Conservation (phyloP, 2,113 vertebrate genomes). For the Stigmatopora nigra region DNA sequence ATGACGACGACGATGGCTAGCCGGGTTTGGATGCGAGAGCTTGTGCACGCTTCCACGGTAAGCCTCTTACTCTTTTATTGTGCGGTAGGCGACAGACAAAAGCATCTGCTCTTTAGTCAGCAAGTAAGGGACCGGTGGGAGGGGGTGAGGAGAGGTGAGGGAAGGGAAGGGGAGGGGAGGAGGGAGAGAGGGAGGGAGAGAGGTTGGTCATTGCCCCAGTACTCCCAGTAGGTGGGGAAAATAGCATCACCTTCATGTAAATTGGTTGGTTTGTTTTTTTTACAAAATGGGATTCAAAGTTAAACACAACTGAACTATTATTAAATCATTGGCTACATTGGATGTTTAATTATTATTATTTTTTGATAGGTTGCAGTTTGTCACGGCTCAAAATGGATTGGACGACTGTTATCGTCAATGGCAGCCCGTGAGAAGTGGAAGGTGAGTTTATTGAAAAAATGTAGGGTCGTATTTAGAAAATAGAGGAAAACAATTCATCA, state of each 20-base stretch:
- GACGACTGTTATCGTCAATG: no score
- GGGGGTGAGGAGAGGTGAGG: no score
- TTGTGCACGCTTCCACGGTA: slow-evolving; percentile 10
- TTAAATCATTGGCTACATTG: background rate
- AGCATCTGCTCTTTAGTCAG: slow-evolving; percentile 31
- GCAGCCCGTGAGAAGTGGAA: no score
- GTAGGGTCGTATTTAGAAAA: no score
- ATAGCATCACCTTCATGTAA: no score
- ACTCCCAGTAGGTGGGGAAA: background rate
- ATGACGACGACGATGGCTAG: no score
- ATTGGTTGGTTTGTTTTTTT: background rate
- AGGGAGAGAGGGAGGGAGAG: no score
- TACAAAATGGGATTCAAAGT: background rate
- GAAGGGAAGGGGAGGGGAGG: background rate
- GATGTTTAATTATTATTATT: background rate
- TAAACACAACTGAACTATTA: background rate
- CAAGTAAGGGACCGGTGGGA: background rate
- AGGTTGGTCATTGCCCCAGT: background rate
- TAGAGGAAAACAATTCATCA: no score
- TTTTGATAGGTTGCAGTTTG: no score
- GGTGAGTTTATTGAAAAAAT: no score
- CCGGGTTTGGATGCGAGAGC: background rate
- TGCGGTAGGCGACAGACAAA: slow-evolving; percentile 41
- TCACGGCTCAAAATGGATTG: no score
- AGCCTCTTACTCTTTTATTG: slow-evolving; percentile 43